Percentiles rank a stretch among this genome's conserved stretches.
Conservation (phyloP, 2,797 vertebrate genomes). For the Sebastes cheni region DNA sequence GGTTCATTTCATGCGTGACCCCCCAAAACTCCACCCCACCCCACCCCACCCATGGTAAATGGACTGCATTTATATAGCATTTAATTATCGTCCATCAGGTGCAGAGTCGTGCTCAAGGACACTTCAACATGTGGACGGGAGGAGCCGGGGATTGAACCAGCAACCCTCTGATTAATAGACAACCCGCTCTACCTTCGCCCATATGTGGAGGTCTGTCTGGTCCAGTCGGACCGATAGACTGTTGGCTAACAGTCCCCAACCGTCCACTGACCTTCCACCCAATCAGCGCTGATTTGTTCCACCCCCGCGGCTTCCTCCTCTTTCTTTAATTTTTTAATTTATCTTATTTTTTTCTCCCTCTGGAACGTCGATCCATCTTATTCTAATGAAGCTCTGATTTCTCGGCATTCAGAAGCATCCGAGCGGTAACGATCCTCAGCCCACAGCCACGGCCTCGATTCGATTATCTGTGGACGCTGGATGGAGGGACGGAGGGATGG, state of each 20-base stretch:
- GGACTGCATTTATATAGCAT: background rate
- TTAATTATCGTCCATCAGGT: background rate
- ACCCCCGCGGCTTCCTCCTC: conserved; percentile 15
- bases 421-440: conserved; percentile 69
- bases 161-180: background rate
- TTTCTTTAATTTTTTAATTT: conserved; percentile 33
- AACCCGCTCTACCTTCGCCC: background rate
- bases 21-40: background rate
- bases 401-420: conserved; percentile 53
- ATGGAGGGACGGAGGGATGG: conserved; percentile 13
- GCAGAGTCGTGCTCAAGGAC: background rate
- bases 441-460: conserved; percentile 72
- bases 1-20: conserved; percentile 51
- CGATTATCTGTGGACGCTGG: conserved; percentile 58
- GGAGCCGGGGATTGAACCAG: background rate
- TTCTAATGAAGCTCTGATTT: conserved; percentile 75
- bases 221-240: conserved; percentile 29
- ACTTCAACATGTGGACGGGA: background rate
- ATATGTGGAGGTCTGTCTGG: conserved; percentile 31
- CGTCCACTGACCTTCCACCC: conserved; percentile 52
- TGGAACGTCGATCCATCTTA: conserved; percentile 65
- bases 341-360: conserved; percentile 14
- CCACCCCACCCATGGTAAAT: background rate
- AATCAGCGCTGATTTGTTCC: conserved; percentile 63
- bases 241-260: conserved; percentile 27